These are phyloP conservation scores for Gallinago undulata DNA, from an alignment of 2,113 vertebrate genomes.

Conservation along the genomic window DNA sequence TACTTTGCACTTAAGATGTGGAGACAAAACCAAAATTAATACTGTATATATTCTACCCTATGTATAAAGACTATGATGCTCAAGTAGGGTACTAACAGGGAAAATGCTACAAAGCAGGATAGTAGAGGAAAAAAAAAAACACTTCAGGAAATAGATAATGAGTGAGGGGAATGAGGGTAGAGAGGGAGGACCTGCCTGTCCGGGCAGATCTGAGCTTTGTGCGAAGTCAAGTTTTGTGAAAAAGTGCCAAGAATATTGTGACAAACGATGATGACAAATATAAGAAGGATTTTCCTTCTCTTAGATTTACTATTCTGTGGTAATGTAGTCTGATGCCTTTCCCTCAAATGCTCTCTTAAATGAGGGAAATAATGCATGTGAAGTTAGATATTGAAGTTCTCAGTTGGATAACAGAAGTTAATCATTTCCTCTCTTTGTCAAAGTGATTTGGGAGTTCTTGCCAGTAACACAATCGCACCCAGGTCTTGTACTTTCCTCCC, in stretches of 20 bases:
- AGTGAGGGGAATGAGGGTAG: background rate
- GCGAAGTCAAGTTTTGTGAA: background rate
- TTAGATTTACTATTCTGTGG: background rate
- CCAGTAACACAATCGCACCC: background rate
- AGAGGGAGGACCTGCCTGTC: background rate
- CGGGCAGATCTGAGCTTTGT: background rate
- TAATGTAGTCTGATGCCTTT: background rate
- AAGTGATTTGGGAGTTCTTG: background rate
- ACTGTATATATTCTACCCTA: too few relatives aligned
- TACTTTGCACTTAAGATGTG: background rate
- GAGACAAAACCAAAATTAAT: background rate
- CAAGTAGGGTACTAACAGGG: background rate
- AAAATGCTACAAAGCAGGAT: background rate
- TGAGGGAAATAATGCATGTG: background rate
- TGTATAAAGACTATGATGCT: background rate
- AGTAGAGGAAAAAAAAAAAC: background rate
- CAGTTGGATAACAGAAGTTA: background rate
- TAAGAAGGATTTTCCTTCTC: background rate
- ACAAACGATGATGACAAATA: background rate
- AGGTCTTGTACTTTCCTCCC: background rate
- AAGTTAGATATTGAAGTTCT: background rate
- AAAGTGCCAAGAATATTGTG: background rate
- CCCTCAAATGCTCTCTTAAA: background rate
- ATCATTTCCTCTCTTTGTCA: background rate
- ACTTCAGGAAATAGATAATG: background rate